Evolutionary conservation across 2,797 vertebrate genomes (phyloP).

Genomic region (Poliocrania exsul): DNA sequence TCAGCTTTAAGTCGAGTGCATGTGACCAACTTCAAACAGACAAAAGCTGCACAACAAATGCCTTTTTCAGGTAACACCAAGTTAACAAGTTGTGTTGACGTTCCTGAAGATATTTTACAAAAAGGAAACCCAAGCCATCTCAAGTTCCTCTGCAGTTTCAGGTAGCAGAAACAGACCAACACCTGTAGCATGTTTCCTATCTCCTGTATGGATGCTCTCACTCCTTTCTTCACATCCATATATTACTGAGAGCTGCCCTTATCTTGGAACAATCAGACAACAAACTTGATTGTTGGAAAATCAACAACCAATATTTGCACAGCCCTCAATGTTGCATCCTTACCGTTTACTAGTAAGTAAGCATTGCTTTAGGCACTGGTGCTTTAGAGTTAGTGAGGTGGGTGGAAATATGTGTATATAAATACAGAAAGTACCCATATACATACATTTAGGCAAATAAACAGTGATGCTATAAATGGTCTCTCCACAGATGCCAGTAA

Average conservation of each 20-base stretch:
- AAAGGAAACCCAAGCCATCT: neutral
- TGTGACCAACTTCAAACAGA: neutral
- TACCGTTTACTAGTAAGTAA: slow-evolving; percentile 53
- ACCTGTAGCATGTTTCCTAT: neutral
- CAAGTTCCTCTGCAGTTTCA: neutral
- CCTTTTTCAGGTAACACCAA: neutral
- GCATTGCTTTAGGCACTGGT: slow-evolving; percentile 66
- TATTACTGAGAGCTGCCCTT: neutral
- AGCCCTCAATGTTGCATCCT: slow-evolving; percentile 60
- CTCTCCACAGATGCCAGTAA: neutral
- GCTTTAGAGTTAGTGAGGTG: slow-evolving; percentile 56
- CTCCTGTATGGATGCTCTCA: neutral
- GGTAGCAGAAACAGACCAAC: neutral
- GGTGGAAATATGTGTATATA: slow-evolving; percentile 9
- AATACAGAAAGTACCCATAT: slow-evolving; percentile 8
- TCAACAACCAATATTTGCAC: slow-evolving; percentile 60
- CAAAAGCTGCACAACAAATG: neutral
- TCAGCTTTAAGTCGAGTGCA: neutral
- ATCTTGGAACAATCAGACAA: neutral
- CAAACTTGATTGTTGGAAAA: slow-evolving; percentile 35
- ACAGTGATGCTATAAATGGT: slow-evolving; percentile 23
- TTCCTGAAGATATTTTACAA: neutral
- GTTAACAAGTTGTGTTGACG: neutral
- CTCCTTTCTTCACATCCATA: neutral
- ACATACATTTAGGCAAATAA: slow-evolving; percentile 40